A percentile compares a stretch with the other conserved stretches of the same genome.
Evolutionary conservation across 2,113 vertebrate species (phyloP).

Genomic region (Entelurus aequoreus): DNA sequence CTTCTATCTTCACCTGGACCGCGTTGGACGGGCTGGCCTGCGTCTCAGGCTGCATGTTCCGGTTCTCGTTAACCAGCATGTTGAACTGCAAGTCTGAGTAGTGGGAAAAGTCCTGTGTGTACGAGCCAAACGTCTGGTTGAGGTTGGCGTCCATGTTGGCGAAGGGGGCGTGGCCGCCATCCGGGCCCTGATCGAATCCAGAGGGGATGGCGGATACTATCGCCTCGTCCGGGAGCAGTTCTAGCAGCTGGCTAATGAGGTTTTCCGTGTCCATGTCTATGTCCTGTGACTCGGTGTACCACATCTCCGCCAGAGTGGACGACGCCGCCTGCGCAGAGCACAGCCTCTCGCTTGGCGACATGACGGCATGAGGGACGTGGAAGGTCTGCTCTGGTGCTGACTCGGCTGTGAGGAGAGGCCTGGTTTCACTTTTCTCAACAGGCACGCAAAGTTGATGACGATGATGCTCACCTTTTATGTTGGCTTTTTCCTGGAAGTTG

Average conservation of each 20-base stretch:
- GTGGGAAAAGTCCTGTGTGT: conserved; percentile 50
- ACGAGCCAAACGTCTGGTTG: conserved; percentile 23
- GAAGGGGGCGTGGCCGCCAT: conserved; percentile 15
- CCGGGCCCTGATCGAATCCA: conserved; percentile 16
- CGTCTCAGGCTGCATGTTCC: conserved; percentile 25
- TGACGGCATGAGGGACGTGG: conserved; percentile 13
- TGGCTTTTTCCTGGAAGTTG: conserved; percentile 53
- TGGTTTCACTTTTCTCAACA: not conserved
- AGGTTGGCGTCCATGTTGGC: conserved; percentile 38
- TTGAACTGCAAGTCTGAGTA: conserved; percentile 64
- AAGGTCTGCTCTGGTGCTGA: conserved; percentile 35
- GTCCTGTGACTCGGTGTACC: conserved; percentile 34
- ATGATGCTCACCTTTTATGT: conserved; percentile 49
- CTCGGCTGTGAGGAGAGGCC: conserved; percentile 33
- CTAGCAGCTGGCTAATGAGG: conserved; percentile 35
- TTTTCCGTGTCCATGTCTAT: conserved; percentile 21
- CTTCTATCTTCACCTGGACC: conserved; percentile 64
- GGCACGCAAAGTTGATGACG: fast-evolving
- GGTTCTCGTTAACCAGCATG: conserved; percentile 60
- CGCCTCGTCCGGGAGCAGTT: conserved; percentile 15
- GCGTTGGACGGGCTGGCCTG: conserved; percentile 25
- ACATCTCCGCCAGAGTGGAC: conserved; percentile 14
- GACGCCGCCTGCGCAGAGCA: conserved; percentile 5
- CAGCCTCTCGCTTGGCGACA: conserved; percentile 23
- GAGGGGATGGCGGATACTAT: not conserved